Conservation (phyloP, 1,140 invertebrate species). For the Neuroterus valhalla region DNA sequence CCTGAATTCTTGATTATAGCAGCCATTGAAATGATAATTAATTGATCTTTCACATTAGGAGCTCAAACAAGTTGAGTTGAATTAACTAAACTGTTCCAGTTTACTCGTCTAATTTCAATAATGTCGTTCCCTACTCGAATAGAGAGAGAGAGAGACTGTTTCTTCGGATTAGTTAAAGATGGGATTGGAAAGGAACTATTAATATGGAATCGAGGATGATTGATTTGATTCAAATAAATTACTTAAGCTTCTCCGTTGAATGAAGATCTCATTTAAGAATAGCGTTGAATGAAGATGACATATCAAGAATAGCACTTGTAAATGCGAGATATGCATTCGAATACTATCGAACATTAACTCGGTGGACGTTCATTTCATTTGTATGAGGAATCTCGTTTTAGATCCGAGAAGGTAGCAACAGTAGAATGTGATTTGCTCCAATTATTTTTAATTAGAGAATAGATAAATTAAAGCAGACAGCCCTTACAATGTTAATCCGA, state of each 20-base stretch:
- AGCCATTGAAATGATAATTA: background rate
- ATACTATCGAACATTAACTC: background rate
- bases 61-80: background rate
- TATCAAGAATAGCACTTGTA: too few relatives aligned
- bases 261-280: too few relatives aligned
- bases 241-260: too few relatives aligned
- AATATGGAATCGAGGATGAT: too few relatives aligned
- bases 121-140: background rate
- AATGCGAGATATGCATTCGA: too few relatives aligned
- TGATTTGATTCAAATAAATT: too few relatives aligned
- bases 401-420: background rate
- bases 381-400: background rate
- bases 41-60: background rate
- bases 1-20: background rate
- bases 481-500: background rate
- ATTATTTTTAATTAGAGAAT: conserved; percentile 16
- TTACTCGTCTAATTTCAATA: background rate
- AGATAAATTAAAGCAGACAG: conserved; percentile 21
- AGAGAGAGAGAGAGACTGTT: too few relatives aligned
- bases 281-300: too few relatives aligned
- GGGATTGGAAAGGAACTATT: too few relatives aligned
- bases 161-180: too few relatives aligned
- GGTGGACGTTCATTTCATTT: background rate
- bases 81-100: background rate
- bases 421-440: conserved; percentile 2